Conservation (phyloP, 1,140 invertebrate genomes). For the Diuraphis noxia region DNA sequence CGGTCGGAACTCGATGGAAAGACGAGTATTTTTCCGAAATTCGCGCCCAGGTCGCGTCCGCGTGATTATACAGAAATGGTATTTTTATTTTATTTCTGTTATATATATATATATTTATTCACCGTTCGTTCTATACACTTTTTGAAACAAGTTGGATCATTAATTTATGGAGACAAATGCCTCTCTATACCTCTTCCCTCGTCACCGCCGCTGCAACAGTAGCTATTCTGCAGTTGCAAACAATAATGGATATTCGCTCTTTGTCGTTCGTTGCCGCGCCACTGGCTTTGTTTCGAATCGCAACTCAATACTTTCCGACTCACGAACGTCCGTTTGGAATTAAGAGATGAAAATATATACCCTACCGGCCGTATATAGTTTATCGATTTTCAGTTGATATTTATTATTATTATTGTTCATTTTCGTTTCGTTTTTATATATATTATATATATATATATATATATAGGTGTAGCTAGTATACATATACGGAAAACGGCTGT, state of each 20-base stretch:
- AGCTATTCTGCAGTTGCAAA: not conserved
- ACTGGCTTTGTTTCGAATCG: slow-evolving; percentile 26
- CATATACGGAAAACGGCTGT: not conserved
- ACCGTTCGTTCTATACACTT: not conserved
- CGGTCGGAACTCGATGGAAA: not conserved
- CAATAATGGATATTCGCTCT: slow-evolving; percentile 11
- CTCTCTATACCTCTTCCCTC: not conserved
- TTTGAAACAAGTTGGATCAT: slow-evolving; percentile 5
- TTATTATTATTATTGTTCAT: slow-evolving; percentile 9
- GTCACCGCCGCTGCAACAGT: not conserved
- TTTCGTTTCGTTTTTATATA: not conserved
- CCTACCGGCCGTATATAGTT: not conserved
- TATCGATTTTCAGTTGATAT: slow-evolving; percentile 32
- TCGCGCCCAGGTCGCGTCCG: not conserved
- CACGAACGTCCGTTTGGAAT: slow-evolving; percentile 24
- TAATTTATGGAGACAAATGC: slow-evolving; percentile 37
- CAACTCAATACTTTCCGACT: slow-evolving; percentile 23
- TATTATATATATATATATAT: not conserved
- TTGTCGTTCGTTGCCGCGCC: slow-evolving; percentile 2
- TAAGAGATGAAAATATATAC: slow-evolving; percentile 15
- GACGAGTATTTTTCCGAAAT: slow-evolving; percentile 17
- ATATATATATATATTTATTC: not conserved
- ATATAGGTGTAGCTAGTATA: not conserved
- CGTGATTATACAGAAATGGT: not conserved
- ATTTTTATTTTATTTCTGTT: not conserved